A percentile compares a stretch with the other conserved stretches of the same genome.
Evolutionary conservation across 2,888 invertebrate genomes (phyloP).

Genomic region (Drosophila planitibia): DNA sequence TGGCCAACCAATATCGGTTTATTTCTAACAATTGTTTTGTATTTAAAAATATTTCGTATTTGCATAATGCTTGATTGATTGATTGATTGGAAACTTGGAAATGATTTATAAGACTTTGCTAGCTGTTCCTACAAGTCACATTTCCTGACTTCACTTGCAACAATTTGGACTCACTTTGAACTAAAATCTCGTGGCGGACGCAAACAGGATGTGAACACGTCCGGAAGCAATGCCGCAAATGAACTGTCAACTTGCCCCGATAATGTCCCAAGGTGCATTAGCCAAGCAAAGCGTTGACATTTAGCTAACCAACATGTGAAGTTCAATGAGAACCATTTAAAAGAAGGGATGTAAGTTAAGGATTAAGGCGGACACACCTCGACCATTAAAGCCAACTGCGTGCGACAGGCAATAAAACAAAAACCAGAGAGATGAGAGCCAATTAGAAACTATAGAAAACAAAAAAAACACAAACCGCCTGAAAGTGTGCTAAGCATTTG

Average conservation of each 20-base stretch:
- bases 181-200: conserved; percentile 25
- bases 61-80: not conserved
- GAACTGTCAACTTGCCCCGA: conserved; percentile 55
- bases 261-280: conserved; percentile 48
- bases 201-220: conserved; percentile 47
- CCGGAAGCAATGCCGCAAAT: conserved; percentile 59
- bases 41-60: not conserved
- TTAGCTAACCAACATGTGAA: conserved; percentile 58
- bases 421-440: conserved; percentile 19
- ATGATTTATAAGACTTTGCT: no score
- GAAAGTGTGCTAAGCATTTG: conserved; percentile 58
- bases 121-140: not conserved
- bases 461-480: conserved; percentile 34
- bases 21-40: not conserved
- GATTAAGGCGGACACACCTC: conserved; percentile 57
- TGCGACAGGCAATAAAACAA: conserved; percentile 69
- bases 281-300: conserved; percentile 34
- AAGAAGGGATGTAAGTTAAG: not conserved
- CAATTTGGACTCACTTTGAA: conserved; percentile 27
- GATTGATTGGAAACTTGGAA: not conserved
- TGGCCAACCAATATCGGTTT: not conserved
- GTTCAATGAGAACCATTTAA: conserved; percentile 63
- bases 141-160: not conserved
- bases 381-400: conserved; percentile 68
- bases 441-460: conserved; percentile 42